These are phyloP conservation scores for Enteromius argenteus DNA, from an alignment of 2,797 vertebrate species.

Conservation along the genomic window DNA sequence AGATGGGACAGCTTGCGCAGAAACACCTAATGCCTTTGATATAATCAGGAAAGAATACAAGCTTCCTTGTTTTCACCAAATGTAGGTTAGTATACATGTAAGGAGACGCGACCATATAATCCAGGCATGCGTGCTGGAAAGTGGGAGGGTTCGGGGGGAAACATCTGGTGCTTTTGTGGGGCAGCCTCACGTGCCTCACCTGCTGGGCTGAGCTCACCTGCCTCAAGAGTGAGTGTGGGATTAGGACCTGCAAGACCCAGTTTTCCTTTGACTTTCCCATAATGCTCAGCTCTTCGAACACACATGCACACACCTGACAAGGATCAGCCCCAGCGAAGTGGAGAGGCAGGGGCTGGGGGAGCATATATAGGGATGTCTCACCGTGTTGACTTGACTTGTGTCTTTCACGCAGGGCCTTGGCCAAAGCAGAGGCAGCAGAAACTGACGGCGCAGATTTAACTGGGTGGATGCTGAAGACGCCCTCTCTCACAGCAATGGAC, in stretches of 20 bases:
- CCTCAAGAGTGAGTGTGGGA: slow-evolving; percentile 55
- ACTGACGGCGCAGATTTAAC: slow-evolving; percentile 54
- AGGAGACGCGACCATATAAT: slow-evolving; percentile 69
- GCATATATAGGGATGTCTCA: slow-evolving; percentile 43
- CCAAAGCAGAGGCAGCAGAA: slow-evolving; percentile 63
- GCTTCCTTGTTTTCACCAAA: slow-evolving; percentile 69
- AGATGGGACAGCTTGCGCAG: slow-evolving; percentile 77
- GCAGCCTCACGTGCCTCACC: slow-evolving; percentile 65
- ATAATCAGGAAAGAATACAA: slow-evolving; percentile 72
- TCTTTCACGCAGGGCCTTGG: slow-evolving; percentile 72
- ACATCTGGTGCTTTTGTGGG: slow-evolving; percentile 48
- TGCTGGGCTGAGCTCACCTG: slow-evolving; percentile 54
- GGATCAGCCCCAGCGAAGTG: slow-evolving; percentile 7
- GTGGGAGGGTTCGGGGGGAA: slow-evolving; percentile 33
- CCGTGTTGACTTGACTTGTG: slow-evolving; percentile 49
- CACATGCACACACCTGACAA: not conserved
- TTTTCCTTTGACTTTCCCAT: slow-evolving; percentile 40
- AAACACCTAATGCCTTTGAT: slow-evolving; percentile 76
- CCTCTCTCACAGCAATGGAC: slow-evolving; percentile 82
- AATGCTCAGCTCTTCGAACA: slow-evolving; percentile 38
- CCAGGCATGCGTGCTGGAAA: slow-evolving; percentile 61
- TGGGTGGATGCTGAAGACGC: slow-evolving; percentile 66
- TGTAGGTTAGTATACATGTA: slow-evolving; percentile 72
- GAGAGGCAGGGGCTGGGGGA: not conserved
- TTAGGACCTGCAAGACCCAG: slow-evolving; percentile 61